Conservation (phyloP, 2,113 vertebrate genomes). For the Oriolus oriolus region DNA sequence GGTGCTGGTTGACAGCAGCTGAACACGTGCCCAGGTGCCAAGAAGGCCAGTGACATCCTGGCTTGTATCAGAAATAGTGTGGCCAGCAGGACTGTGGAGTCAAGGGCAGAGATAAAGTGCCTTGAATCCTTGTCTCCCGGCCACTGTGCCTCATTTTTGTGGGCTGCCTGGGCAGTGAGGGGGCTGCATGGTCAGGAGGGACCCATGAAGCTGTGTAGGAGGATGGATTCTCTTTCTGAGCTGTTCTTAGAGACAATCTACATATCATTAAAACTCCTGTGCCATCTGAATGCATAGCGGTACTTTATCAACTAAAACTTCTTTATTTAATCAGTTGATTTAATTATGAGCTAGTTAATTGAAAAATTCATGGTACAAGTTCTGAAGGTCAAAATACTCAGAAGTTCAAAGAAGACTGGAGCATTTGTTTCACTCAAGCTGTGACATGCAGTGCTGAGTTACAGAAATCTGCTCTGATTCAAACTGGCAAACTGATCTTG, state of each 20-base stretch:
- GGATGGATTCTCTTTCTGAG: not conserved
- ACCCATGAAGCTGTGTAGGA: not conserved
- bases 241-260: slow-evolving; percentile 51
- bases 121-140: not conserved
- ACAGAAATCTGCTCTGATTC: slow-evolving; percentile 23
- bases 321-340: slow-evolving; percentile 70
- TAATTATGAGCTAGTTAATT: slow-evolving; percentile 71
- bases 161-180: not conserved
- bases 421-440: not conserved
- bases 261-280: slow-evolving; percentile 58
- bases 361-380: slow-evolving; percentile 66
- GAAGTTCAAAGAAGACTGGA: slow-evolving; percentile 43
- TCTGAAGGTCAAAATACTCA: slow-evolving; percentile 66
- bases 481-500: slow-evolving; percentile 34
- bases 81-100: not conserved
- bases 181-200: not conserved
- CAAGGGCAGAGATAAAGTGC: not conserved
- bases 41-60: not conserved
- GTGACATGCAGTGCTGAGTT: not conserved
- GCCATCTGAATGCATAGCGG: slow-evolving; percentile 49
- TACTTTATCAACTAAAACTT: slow-evolving; percentile 67
- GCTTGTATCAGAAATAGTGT: not conserved
- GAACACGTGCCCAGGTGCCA: not conserved
- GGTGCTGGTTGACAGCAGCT: not conserved
- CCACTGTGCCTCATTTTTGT: not conserved